Base-by-base conservation (phyloP, 1,140 invertebrate species). In the Proctacanthus coquilletti region DNA sequence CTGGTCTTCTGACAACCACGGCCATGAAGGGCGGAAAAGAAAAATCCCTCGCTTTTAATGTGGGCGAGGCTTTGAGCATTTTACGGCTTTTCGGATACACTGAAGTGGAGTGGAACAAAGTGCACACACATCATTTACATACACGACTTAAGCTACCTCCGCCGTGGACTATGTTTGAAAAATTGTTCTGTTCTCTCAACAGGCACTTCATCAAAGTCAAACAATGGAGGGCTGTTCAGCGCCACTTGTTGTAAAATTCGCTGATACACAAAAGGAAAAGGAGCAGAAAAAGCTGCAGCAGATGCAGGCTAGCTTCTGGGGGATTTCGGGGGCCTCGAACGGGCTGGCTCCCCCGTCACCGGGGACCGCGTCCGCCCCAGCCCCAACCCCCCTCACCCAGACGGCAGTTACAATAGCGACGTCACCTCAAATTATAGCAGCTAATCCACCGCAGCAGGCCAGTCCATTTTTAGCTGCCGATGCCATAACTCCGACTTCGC, bases 191-290 rank as follows among this genome's bases (percentile, higher is more conserved):
- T 3, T 6, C 39, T 29, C 10, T 0, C 44, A 47, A 2, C 59
- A 72, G 75, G 72, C 79, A 47, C 80, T 97, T 63, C 92, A 98
- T 69, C 93, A 97, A 65, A 95, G 91, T 51, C 86, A 91, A 63
- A 98, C 91, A 42, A 96, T 97, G 91, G 94, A 98, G 68, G 92
- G 89, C 17, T 98, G 93, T 61, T 92, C 87, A 35, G 92, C 91
- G 43, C 93, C 94, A 9, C 63, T 98, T 42, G 94, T 98, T 15
- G 93, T 98, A 6, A 98, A 98, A 63, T 96, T 98, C 64, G 95
- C 94, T 19, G 94, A 98, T 60, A 96, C 93, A 29, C 92, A 95
- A 60, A 97, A 96, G 61, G 93, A 98, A 56, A 97, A 97, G 62
- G 93, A 97, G 58, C 80, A 89, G 57, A 95, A 95, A 64, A 78